These are phyloP conservation scores for Ichneumoninae sp. DNA, from an alignment of 2,888 invertebrate species.

Conservation along the genomic window DNA sequence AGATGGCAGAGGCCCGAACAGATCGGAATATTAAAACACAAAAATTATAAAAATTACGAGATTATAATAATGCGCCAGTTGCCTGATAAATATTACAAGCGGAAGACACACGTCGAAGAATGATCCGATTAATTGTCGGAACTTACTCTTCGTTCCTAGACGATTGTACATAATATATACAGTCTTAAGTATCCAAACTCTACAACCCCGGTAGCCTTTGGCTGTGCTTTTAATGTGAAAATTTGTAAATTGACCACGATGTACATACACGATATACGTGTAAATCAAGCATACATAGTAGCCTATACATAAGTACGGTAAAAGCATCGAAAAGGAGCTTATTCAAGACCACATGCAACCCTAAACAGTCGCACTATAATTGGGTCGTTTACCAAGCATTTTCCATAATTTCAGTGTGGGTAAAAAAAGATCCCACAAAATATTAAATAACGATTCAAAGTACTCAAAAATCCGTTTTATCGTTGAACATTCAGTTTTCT, in stretches of 20 bases:
- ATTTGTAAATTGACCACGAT: slow-evolving; percentile 61
- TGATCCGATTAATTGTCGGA: slow-evolving; percentile 7
- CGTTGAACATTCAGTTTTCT: background rate
- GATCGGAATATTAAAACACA: slow-evolving; percentile 30
- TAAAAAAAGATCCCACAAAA: background rate
- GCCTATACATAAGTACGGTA: slow-evolving; percentile 21
- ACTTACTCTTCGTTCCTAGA: slow-evolving; percentile 25
- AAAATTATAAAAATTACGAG: background rate
- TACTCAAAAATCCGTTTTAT: background rate
- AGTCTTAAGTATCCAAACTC: slow-evolving; percentile 46
- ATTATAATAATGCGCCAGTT: slow-evolving; percentile 27
- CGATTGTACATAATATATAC: slow-evolving; percentile 58
- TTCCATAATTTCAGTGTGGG: background rate
- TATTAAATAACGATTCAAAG: background rate
- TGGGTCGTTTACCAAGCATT: background rate
- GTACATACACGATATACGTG: slow-evolving; percentile 63
- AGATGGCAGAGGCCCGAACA: slow-evolving; percentile 20
- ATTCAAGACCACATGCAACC: slow-evolving; percentile 10
- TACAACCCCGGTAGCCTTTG: slow-evolving; percentile 40
- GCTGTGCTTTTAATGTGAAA: slow-evolving; percentile 63
- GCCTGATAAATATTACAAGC: slow-evolving; percentile 17
- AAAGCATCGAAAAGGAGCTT: slow-evolving; percentile 10
- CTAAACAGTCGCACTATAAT: background rate
- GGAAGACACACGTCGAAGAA: slow-evolving; percentile 6
- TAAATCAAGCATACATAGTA: slow-evolving; percentile 40